A percentile compares a stretch with the other conserved stretches of the same genome.
Evolutionary conservation across 2,888 invertebrate genomes (phyloP).

Genomic region (Serrognathus titanus): DNA sequence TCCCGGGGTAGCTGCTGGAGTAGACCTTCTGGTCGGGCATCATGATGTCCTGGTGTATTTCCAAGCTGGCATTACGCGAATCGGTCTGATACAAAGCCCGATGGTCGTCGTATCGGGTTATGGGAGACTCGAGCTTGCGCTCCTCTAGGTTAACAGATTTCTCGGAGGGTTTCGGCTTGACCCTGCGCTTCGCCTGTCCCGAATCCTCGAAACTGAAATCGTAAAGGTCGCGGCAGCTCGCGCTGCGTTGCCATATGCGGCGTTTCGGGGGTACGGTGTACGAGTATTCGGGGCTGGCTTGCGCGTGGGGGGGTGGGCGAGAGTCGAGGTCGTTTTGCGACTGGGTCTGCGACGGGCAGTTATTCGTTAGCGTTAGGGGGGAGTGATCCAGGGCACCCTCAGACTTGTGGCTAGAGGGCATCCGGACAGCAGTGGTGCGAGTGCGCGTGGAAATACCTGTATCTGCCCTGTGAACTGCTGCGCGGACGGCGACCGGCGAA

Average conservation of each 20-base stretch:
- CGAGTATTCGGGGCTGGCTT: conserved; percentile 34
- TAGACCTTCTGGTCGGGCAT: conserved; percentile 70
- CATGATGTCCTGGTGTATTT: conserved; percentile 64
- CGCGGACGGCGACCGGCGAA: conserved; percentile 51
- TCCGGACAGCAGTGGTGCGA: conserved; percentile 49
- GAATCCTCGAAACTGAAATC: conserved; percentile 73
- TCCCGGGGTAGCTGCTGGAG: conserved; percentile 84
- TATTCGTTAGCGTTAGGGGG: conserved; percentile 31
- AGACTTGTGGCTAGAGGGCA: conserved; percentile 57
- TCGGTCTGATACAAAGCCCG: conserved; percentile 61
- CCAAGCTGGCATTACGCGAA: conserved; percentile 61
- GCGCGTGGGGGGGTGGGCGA: conserved; percentile 27
- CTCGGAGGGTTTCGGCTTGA: conserved; percentile 50
- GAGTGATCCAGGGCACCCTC: conserved; percentile 56
- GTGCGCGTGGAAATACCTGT: conserved; percentile 45
- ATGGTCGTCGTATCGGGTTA: conserved; percentile 70
- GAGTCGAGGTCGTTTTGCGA: conserved; percentile 46
- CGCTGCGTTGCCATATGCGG: conserved; percentile 72
- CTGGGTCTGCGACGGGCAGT: conserved; percentile 45
- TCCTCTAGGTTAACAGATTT: conserved; percentile 43
- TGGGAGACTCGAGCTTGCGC: conserved; percentile 62
- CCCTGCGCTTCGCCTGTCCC: conserved; percentile 61
- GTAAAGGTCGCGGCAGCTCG: conserved; percentile 78
- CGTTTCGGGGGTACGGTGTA: conserved; percentile 39
- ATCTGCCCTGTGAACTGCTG: conserved; percentile 54